Base-by-base conservation (phyloP, 2,888 invertebrate genomes). In the Cyclophora punctaria region DNA sequence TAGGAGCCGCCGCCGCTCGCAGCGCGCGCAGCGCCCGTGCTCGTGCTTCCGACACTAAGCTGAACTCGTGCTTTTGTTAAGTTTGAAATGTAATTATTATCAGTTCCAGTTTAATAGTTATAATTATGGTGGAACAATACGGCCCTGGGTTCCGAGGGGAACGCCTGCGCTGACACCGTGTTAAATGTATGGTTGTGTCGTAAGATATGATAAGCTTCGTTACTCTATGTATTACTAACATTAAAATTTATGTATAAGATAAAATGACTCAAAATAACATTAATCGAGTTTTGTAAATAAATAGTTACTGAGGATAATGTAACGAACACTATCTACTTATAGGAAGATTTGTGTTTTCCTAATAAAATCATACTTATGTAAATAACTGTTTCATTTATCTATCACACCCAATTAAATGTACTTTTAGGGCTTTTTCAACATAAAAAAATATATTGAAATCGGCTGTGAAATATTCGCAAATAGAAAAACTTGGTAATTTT, bases 181-280 rank as follows among this genome's bases (percentile, higher is more conserved):
- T 85, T 87, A 82, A 86, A 83, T 84, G 78, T 88, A 89, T 89
- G 89, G 89, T 89, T 89, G 89, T 89, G 89, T 89, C 89, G 81
- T 88, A 87, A 83, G 80, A 84, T 86, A 86, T 85, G 74, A 80
- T 83, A 86, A 85, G 85, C 81, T 86, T 86, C 80, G 86, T 86
- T 85, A 82, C 75, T 73, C 63, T 74, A 76, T 65, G 77, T 82
- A 83, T 74, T 80, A 80, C 68, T 80, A 80, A 80, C 74, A 71
- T 37, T 65, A 64, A 67, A 67, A 59, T 58, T 69, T 82, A 80
- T 75, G 75, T 73, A 71, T 85, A 85, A 77, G 79, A 78, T 76
- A 75, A 65, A 71, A 78, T 71, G 71, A 82, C 75, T 80, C 75
- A 75, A 76, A 76, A 75, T 73, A 71, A 78, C 76, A 86, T 78